These are phyloP conservation scores for Paratilapia polleni DNA, from an alignment of 2,113 vertebrate species.

Conservation along the genomic window DNA sequence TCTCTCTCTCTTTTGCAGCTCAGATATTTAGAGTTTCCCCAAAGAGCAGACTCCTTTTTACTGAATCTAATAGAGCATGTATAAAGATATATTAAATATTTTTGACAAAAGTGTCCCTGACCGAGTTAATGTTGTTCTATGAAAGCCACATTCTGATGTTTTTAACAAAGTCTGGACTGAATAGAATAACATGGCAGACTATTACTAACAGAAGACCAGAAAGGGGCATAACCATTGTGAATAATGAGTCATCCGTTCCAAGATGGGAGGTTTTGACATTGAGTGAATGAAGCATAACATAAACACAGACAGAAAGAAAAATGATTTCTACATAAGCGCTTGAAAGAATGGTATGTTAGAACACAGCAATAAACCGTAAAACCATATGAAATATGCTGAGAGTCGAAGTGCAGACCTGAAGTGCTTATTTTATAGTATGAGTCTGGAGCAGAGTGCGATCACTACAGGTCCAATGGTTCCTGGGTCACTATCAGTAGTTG, in stretches of 20 bases:
- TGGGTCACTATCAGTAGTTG: conserved; percentile 40
- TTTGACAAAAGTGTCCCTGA: not conserved
- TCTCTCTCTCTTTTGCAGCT: not conserved
- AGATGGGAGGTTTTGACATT: not conserved
- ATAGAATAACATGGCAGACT: not conserved
- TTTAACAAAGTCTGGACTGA: not conserved
- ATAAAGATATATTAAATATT: not conserved
- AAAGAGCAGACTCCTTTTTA: not conserved
- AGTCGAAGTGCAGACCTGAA: not conserved
- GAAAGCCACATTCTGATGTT: not conserved
- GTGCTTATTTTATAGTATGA: conserved; percentile 23
- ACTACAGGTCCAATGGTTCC: conserved; percentile 12
- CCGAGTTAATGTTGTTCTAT: not conserved
- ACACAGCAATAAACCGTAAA: not conserved
- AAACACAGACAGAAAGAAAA: not conserved
- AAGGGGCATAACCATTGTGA: not conserved
- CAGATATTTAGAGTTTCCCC: not conserved
- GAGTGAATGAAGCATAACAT: not conserved
- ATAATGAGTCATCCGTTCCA: not conserved
- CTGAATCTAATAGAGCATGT: not conserved
- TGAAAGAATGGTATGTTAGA: not conserved
- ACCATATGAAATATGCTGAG: conserved; percentile 27
- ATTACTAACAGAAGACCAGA: not conserved
- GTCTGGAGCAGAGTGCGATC: conserved; percentile 21
- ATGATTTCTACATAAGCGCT: not conserved